phyloP scores from a whole-genome alignment of 2,113 vertebrate genomes.

The Madoqua kirkii region DNA sequence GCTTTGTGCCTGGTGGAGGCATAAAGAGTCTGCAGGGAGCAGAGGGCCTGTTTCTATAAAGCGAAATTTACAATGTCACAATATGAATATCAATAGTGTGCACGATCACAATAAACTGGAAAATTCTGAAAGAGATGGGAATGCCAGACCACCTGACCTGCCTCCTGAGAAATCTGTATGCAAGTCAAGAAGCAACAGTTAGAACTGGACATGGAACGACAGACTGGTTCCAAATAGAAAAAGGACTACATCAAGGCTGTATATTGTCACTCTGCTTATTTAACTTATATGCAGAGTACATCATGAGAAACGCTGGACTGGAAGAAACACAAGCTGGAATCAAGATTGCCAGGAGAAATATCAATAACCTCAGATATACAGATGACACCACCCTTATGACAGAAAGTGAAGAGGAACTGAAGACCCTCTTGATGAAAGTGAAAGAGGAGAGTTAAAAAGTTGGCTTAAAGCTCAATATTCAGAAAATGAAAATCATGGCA shows the following conservation, averaged over 20 bases:
- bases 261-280: background rate
- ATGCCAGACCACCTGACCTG: background rate
- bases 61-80: background rate
- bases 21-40: background rate
- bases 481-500: background rate
- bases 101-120: background rate
- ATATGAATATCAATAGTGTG: background rate
- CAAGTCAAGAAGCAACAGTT: background rate
- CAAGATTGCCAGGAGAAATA: background rate
- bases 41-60: background rate
- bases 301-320: background rate
- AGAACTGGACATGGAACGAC: background rate
- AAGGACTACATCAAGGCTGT: background rate
- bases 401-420: background rate
- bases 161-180: background rate
- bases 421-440: background rate
- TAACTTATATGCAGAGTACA: background rate
- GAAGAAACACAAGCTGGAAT: background rate
- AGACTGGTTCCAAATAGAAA: background rate
- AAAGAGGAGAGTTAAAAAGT: background rate
- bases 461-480: background rate
- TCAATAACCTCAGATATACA: background rate
- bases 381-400: background rate
- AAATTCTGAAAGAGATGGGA: background rate
- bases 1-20: background rate